Base-by-base conservation (phyloP, 2,113 vertebrate genomes). In the Scolopax mira region DNA sequence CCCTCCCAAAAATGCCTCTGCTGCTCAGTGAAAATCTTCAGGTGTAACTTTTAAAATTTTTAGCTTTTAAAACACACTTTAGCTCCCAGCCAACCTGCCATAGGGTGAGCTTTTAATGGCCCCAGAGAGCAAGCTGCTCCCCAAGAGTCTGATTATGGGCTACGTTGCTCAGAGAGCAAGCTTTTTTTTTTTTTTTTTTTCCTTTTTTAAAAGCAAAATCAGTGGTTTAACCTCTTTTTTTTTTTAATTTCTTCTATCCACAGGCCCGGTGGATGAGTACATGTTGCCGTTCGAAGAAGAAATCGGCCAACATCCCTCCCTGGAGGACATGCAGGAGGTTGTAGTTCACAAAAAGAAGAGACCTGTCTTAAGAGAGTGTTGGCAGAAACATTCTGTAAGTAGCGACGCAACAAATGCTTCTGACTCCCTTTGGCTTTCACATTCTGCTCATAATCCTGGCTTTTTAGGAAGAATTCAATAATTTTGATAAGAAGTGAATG, bases 281-380 rank as follows among this genome's bases (percentile, higher is more conserved):
- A 99, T 99, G 98, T 98, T 99, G 90, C 99, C 99, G 3, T 99
- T 99, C 72, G 99, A 99, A 96, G 99, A 99, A 96, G 99, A 99
- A 97, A 98, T 99, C 78, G 99, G 99, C n/a, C 99, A 99, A 97
- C 99, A 99, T 96, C 99, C 99, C 27, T 99, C 99, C 74, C 98
- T 99, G 61, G 99, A 99, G 98, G 99, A 99, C 97, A 99, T 99
- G 99, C 99, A 99, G 98, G 99, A 99, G 16, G 99, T 99, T 7
- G 99, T 99, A 41, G 99, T 99, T 75, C 99, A 99, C 96, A 99
- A 99, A 98, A 99, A 99, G 96, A 98, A 99, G 98, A 98, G 99
- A 89, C 99, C 99, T 21, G 97, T 98, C 78, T 98, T 99, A 70
- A 97, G 99, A 95, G 99, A 99, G 96, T 99, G 99, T 90, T 99